These are phyloP conservation scores for Aplocera efformata DNA, from an alignment of 2,888 invertebrate species.

Conservation along the genomic window DNA sequence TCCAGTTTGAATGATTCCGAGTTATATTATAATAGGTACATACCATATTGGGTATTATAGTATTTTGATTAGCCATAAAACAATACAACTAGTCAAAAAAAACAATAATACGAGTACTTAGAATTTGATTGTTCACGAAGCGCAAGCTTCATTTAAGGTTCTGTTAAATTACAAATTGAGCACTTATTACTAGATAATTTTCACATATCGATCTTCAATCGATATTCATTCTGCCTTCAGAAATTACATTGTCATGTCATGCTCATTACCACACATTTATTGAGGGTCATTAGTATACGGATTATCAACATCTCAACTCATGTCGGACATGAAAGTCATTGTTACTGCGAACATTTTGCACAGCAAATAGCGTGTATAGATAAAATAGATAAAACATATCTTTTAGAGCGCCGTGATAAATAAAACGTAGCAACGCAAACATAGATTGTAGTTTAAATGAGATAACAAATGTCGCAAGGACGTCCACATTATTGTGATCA, in stretches of 20 bases:
- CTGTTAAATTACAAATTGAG: too few relatives aligned
- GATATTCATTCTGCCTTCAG: slow-evolving; percentile 1
- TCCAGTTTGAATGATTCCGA: too few relatives aligned
- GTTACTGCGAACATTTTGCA: neutral
- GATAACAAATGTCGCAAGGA: slow-evolving; percentile 12
- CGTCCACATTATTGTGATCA: neutral
- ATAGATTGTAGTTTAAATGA: slow-evolving; percentile 7
- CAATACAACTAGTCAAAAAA: too few relatives aligned
- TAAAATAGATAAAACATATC: neutral
- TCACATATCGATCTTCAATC: slow-evolving; percentile 5
- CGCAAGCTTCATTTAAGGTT: too few relatives aligned
- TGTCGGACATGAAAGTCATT: slow-evolving; percentile 11
- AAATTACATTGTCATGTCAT: slow-evolving; percentile 9
- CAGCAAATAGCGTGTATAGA: neutral
- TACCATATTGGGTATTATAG: too few relatives aligned
- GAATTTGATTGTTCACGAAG: too few relatives aligned
- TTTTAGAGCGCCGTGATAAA: slow-evolving; percentile 1
- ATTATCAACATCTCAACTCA: slow-evolving; percentile 31
- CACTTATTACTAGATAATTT: too few relatives aligned
- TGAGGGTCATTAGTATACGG: slow-evolving; percentile 6
- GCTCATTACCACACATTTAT: slow-evolving; percentile 23
- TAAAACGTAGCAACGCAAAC: slow-evolving; percentile 7
- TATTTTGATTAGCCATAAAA: too few relatives aligned
- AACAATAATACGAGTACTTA: too few relatives aligned
- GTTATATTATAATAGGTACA: too few relatives aligned